Percentiles rank a stretch among this genome's conserved stretches.
Evolutionary conservation across 2,797 vertebrate genomes (phyloP).

Genomic region (Centroberyx gerrardi): DNA sequence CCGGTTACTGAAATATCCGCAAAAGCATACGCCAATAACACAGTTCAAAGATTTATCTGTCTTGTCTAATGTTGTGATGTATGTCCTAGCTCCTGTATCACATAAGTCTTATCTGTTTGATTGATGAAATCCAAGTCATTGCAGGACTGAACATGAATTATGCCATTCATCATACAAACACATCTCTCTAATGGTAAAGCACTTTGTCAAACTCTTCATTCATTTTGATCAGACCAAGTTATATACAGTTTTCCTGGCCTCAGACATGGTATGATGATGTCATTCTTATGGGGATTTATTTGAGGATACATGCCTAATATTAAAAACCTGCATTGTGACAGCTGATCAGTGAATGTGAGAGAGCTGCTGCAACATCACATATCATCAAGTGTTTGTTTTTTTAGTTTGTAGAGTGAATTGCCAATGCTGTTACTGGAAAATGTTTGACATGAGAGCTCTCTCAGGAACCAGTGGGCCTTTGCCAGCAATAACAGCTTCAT

Average conservation of each 20-base stretch:
- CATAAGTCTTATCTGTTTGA: slow-evolving; percentile 41
- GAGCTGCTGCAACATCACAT: background rate
- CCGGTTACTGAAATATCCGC: background rate
- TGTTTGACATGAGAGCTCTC: slow-evolving; percentile 1
- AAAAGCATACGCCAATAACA: slow-evolving; percentile 2
- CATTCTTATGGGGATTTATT: no score
- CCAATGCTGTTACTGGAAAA: background rate
- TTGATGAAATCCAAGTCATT: slow-evolving; percentile 35
- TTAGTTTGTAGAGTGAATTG: slow-evolving; percentile 6
- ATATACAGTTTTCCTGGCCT: background rate
- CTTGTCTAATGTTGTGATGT: slow-evolving; percentile 18
- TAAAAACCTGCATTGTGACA: background rate
- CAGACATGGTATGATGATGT: no score
- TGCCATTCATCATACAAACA: slow-evolving; percentile 19
- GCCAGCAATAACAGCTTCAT: slow-evolving; percentile 12
- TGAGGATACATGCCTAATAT: no score
- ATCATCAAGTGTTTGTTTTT: background rate
- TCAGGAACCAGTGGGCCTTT: slow-evolving; percentile 5
- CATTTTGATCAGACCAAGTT: background rate
- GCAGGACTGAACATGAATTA: slow-evolving; percentile 35
- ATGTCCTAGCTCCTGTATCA: slow-evolving; percentile 16
- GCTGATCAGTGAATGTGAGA: slow-evolving; percentile 7
- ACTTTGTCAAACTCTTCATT: slow-evolving; percentile 17
- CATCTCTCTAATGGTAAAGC: slow-evolving; percentile 14
- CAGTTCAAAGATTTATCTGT: slow-evolving; percentile 24